These are phyloP conservation scores for Corythornis vintsioides DNA, from an alignment of 2,113 vertebrate genomes.

Conservation along the genomic window DNA sequence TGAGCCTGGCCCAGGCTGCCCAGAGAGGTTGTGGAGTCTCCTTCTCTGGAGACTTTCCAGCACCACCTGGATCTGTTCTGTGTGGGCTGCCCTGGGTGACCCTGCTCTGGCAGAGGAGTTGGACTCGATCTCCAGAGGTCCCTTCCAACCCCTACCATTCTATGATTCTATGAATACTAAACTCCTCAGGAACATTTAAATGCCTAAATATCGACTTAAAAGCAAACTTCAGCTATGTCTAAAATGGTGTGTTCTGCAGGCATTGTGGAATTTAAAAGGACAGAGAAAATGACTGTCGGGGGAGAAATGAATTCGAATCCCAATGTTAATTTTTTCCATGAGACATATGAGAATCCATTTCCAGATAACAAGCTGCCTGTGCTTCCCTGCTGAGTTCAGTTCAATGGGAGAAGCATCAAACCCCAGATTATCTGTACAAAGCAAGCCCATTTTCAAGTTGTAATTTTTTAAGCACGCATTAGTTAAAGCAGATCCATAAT, in stretches of 20 bases:
- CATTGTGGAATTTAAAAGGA: not conserved
- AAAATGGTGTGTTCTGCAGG: not conserved
- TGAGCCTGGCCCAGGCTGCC: too few relatives aligned
- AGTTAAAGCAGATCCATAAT: constrained; percentile 50
- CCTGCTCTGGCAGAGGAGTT: too few relatives aligned
- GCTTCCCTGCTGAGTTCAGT: constrained; percentile 22
- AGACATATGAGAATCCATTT: constrained; percentile 12
- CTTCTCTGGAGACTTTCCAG: too few relatives aligned
- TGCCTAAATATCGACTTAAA: not conserved
- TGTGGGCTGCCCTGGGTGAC: too few relatives aligned
- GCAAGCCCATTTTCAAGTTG: constrained; percentile 4
- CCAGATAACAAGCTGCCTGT: constrained; percentile 39
- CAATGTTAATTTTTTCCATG: not conserved
- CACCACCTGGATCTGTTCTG: too few relatives aligned
- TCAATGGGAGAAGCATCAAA: constrained; percentile 42
- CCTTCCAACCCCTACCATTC: too few relatives aligned
- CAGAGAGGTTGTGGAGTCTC: too few relatives aligned
- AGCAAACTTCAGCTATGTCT: not conserved
- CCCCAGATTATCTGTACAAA: constrained; percentile 38
- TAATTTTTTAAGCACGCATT: constrained; percentile 28
- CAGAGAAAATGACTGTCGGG: not conserved
- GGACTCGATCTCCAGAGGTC: too few relatives aligned
- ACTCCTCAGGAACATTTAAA: not conserved
- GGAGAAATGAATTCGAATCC: constrained; percentile 6
- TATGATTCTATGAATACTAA: not conserved